Conservation (phyloP, 2,797 vertebrate species). For the Chrysocyon brachyurus region DNA sequence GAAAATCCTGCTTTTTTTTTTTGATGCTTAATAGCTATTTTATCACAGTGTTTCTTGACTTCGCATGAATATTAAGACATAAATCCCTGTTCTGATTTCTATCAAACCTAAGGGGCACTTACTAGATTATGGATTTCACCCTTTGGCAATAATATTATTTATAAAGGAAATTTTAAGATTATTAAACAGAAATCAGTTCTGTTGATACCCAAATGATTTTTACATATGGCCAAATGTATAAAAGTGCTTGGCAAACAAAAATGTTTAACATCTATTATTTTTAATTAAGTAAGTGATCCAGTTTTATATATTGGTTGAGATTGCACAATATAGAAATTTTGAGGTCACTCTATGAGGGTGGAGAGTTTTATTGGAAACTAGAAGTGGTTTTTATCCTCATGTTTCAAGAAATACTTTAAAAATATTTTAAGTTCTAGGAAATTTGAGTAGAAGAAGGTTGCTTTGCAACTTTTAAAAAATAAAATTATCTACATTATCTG, state of each 20-base stretch:
- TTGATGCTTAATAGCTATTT: constrained; percentile 53
- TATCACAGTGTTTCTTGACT: constrained; percentile 25
- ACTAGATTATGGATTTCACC: constrained; percentile 60
- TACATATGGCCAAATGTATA: constrained; percentile 38
- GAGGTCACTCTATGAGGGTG: not conserved
- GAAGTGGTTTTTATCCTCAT: not conserved
- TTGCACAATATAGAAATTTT: not conserved
- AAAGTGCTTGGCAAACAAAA: constrained; percentile 12
- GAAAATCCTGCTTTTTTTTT: constrained; percentile 44
- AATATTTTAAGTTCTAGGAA: not conserved
- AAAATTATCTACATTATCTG: not conserved
- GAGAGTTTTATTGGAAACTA: not conserved
- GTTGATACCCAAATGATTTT: constrained; percentile 50
- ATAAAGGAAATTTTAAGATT: constrained; percentile 17
- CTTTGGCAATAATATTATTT: constrained; percentile 37
- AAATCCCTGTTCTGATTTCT: constrained; percentile 42
- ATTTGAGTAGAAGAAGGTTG: not conserved
- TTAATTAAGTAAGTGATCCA: constrained; percentile 51
- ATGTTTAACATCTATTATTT: constrained; percentile 44
- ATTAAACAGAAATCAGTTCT: constrained; percentile 37
- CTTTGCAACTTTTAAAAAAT: not conserved
- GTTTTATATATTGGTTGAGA: constrained; percentile 7
- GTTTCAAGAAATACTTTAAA: not conserved
- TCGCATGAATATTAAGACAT: constrained; percentile 26
- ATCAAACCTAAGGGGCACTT: not conserved